Conservation (phyloP, 2,888 invertebrate species). For the Acronicta aceris region DNA sequence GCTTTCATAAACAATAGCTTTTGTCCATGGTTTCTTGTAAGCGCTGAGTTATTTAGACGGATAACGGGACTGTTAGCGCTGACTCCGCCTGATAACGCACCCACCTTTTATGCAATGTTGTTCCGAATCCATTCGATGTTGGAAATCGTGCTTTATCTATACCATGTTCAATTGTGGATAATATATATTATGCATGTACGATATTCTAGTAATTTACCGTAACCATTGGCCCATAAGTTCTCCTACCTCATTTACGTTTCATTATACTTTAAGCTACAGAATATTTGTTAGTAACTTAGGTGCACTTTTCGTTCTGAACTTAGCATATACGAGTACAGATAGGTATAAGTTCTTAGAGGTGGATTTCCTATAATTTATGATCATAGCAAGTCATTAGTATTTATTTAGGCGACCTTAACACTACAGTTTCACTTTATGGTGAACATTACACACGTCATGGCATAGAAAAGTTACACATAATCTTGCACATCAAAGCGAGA, state of each 20-base stretch:
- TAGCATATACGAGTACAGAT: too few relatives aligned
- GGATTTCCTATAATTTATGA: slow-evolving; percentile 15
- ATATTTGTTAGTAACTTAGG: not conserved
- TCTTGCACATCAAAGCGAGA: slow-evolving; percentile 49
- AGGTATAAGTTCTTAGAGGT: not conserved
- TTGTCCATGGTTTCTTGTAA: slow-evolving; percentile 83
- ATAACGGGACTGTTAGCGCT: slow-evolving; percentile 74
- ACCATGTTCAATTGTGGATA: slow-evolving; percentile 55
- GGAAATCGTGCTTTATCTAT: slow-evolving; percentile 60
- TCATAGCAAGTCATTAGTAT: slow-evolving; percentile 33
- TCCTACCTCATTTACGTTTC: slow-evolving; percentile 40
- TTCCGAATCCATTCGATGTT: slow-evolving; percentile 59
- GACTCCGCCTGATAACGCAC: slow-evolving; percentile 73
- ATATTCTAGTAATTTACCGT: slow-evolving; percentile 53
- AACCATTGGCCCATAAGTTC: slow-evolving; percentile 46
- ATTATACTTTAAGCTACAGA: slow-evolving; percentile 26
- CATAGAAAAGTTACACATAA: slow-evolving; percentile 45
- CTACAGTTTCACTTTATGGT: slow-evolving; percentile 36
- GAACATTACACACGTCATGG: slow-evolving; percentile 32
- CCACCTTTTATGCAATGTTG: slow-evolving; percentile 66
- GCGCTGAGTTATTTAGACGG: slow-evolving; percentile 76
- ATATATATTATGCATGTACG: slow-evolving; percentile 54
- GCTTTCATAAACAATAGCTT: slow-evolving; percentile 88
- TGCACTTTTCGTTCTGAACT: slow-evolving; percentile 23
- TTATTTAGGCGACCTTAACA: slow-evolving; percentile 43